Base-by-base conservation (phyloP, 2,888 invertebrate genomes). In the Hemaris fuciformis region DNA sequence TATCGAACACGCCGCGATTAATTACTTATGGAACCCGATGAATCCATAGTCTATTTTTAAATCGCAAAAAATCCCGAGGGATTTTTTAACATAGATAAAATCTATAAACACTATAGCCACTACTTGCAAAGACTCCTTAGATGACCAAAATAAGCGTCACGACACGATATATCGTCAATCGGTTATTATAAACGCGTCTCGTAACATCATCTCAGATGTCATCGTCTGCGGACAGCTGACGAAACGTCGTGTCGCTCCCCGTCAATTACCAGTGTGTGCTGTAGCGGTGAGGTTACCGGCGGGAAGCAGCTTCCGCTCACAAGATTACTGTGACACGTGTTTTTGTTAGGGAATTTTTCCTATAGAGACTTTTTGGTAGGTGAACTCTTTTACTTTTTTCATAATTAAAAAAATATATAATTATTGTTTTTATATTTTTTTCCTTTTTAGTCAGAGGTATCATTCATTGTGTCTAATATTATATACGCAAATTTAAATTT, bases 231-330 rank as follows among this genome's bases (percentile, higher is more conserved):
- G 79, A 77, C 81, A 79, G 77, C 80, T 79, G 81, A 80, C 72
- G 81, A 81, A 81, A 81, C 70, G 81, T 73, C 69, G 71, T 73
- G 81, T 81, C 81, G 77, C 70, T 76, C 80, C 80, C 77, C 81
- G 80, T 81, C 80, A 81, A 81, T 81, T 81, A 81, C 70, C 65
- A 68, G 70, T 63, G 58, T 65, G 71, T 70, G 69, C 71, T 73
- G 69, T 72, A 72, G 66, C 64, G 64, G 63, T 66, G 68, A 63
- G 67, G 67, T 62, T 45, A 59, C 61, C 60, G 59, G 57, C 57
- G 75, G 76, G 76, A 72, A 75, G 76, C 60, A 61, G 71, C 72
- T 81, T 80, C 80, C 81, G 78, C 74, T 74, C 71, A 69, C 72
- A 69, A 79, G 77, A 79, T 18, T 10, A 22, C 18, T 56, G 18